phyloP scores from a whole-genome alignment of 2,888 invertebrate genomes.

The Nomada goodeniana region DNA sequence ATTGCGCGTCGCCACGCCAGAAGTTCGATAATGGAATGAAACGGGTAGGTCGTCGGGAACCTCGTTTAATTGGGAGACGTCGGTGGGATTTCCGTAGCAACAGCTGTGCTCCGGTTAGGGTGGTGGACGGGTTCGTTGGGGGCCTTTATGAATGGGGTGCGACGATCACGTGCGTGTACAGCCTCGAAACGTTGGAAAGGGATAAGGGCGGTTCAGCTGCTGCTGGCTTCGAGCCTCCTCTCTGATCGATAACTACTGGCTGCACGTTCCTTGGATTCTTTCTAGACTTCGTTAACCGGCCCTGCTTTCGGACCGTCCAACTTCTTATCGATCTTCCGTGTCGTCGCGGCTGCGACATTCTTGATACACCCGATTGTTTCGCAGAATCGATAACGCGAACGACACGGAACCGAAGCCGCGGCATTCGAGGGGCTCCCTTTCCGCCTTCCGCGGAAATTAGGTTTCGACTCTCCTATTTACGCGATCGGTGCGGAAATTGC shows the following conservation, averaged over 20 bases:
- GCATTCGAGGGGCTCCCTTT: slow-evolving; percentile 38
- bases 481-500: slow-evolving; percentile 69
- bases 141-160: slow-evolving; percentile 75
- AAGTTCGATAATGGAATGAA: too few relatives aligned
- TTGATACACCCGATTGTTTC: neutral
- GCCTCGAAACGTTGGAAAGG: slow-evolving; percentile 58
- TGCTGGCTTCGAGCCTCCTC: slow-evolving; percentile 62
- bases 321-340: slow-evolving; percentile 22
- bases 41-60: slow-evolving; percentile 30
- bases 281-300: slow-evolving; percentile 18
- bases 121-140: slow-evolving; percentile 63
- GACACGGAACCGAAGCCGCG: neutral
- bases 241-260: slow-evolving; percentile 75
- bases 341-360: neutral
- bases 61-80: slow-evolving; percentile 53
- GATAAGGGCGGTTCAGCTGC: slow-evolving; percentile 75
- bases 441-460: slow-evolving; percentile 41
- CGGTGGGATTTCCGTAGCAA: slow-evolving; percentile 76
- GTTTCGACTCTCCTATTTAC: slow-evolving; percentile 47
- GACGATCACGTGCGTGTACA: slow-evolving; percentile 76
- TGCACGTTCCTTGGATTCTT: slow-evolving; percentile 34
- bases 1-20: neutral
- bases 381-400: neutral
- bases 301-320: neutral
- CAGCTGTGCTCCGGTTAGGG: slow-evolving; percentile 72